Evolutionary conservation across 2,888 invertebrate genomes (phyloP), one percentile per base, ranked within the genome.

Genomic region (Lochmaea capreae): DNA sequence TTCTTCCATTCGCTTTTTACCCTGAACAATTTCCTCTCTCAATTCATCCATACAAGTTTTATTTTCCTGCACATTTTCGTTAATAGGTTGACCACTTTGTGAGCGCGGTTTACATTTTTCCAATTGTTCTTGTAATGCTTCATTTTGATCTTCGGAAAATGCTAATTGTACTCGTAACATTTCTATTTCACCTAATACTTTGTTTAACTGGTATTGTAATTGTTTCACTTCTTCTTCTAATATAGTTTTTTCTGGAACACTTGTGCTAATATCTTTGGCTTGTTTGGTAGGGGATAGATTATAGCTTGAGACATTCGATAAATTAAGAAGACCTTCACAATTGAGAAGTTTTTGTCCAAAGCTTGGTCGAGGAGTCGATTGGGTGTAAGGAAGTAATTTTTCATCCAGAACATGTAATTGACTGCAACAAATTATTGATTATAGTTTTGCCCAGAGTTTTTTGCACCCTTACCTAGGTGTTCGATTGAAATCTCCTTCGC

Each of bases 101-200:
- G 81, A 70, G 62, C 72, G 78, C 67, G 79, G 79, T 61, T 79
- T 80, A 52, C 80, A 54, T 62, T 76, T 78, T 5, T 81, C 79
- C 43, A 84, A 73, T 63, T 85, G 81, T 12, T 74, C 71, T 52
- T 83, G 82, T 39, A 85, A 74, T 11, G 71, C 63, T 65, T 83
- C 83, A 72, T 83, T 84, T 73, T 82, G 80, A 57, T 85, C 84
- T 75, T 85, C 84, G 6, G 78, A 76, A 39, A 67, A 67, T 33
- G 79, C 58, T 22, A 85, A 76, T 65, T 84, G 84, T n/a, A 77
- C 65, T 71, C 79, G 81, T 3, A 81, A 77, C 52, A 79, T 67
- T 10, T 74, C 73, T 71, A 83, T 67, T 71, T 84, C 84, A 58
- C 75, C 75, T 6, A 74, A 65, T n/a, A 79, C 72, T 78, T 83